A percentile compares a stretch with the other conserved stretches of the same genome.
Evolutionary conservation across 2,113 vertebrate genomes (phyloP).

Genomic region (Pantherophis guttatus): DNA sequence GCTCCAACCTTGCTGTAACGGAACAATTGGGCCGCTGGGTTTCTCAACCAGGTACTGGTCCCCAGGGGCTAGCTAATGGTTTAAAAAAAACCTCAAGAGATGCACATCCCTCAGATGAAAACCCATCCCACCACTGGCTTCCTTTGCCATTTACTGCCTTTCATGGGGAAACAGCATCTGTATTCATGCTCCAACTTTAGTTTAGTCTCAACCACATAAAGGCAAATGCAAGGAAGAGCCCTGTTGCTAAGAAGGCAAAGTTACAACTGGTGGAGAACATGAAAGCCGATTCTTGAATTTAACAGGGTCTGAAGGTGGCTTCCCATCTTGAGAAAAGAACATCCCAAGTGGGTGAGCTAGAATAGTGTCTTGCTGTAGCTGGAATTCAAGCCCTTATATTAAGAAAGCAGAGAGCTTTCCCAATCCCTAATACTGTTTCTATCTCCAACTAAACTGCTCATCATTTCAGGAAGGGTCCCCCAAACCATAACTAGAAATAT

Average conservation of each 20-base stretch:
- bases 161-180: conserved; percentile 5
- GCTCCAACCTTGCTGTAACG: conserved; percentile 49
- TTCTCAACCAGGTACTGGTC: conserved; percentile 19
- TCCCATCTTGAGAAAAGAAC: conserved; percentile 10
- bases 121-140: conserved; percentile 13
- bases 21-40: conserved; percentile 49
- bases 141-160: conserved; percentile 14
- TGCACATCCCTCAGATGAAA: conserved; percentile 4
- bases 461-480: background rate
- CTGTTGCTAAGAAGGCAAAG: conserved; percentile 37
- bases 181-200: background rate
- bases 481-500: background rate
- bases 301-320: conserved; percentile 16
- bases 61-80: conserved; percentile 40
- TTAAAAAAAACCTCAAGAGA: conserved; percentile 47
- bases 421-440: conserved; percentile 20
- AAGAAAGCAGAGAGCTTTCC: conserved; percentile 14
- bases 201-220: conserved; percentile 51
- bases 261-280: conserved; percentile 28
- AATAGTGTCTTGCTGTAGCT: conserved; percentile 12
- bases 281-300: conserved; percentile 29
- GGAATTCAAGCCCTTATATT: conserved; percentile 23
- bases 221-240: conserved; percentile 53
- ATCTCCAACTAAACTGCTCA: background rate
- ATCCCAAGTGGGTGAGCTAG: conserved; percentile 32